Evolutionary conservation across 2,113 vertebrate genomes (phyloP), one percentile per base, ranked within the genome.

Genomic region (Corythornis cristatus): DNA sequence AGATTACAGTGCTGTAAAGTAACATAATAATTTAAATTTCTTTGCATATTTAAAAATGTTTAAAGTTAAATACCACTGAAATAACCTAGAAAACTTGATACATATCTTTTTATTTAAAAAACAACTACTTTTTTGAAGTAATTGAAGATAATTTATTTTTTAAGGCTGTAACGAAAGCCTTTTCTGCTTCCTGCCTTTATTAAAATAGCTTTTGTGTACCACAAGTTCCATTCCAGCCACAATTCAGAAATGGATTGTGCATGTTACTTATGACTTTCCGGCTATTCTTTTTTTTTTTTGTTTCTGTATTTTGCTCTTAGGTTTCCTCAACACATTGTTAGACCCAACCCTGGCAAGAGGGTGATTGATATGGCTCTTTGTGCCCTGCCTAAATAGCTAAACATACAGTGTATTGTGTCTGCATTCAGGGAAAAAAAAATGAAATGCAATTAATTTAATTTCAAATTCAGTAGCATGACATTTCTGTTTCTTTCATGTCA

Each of bases 401-500:
- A 89, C 56, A 35, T 76, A 76, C 82, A 76, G 26, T 80, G 46
- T 51, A 93, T 92, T 93, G 33, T 90, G 56, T 77, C 79, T 95
- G 54, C 62, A 53, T 53, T 88, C 19, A 14, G 46, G 28, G 79
- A 26, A 51, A 51, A 72, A 88, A 68, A 96, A 92, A 92, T 90
- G 86, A 89, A 89, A 92, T 86, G 89, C 93, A 95, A 94, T 96
- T 96, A 92, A 94, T 86, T 95, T 90, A 33, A 83, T 93, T 94
- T 95, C 84, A 88, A 67, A 65, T 88, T 87, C 66, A 91, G 79
- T 93, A 90, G 82, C 79, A 45, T 95, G 92, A 91, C 88, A 91
- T 95, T 97, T 96, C 83, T 94, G 91, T 92, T 95, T 92, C 82
- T 92, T 88, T 94, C 62, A 85, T 96, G 89, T 94, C 92, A 95